Base-by-base conservation (phyloP, 2,888 invertebrate species). In the Blomia tropicalis region DNA sequence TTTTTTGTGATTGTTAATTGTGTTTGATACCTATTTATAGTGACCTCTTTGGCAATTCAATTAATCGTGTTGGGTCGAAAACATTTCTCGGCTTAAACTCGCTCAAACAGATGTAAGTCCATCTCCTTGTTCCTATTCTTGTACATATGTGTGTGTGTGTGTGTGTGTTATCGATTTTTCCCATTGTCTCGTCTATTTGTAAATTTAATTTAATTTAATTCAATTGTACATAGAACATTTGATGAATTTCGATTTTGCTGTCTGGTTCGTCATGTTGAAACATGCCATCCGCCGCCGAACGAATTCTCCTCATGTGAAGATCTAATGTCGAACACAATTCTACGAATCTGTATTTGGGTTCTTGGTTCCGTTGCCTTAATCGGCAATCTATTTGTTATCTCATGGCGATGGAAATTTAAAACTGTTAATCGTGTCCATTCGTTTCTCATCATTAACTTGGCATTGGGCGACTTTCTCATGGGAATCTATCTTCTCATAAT, bases 161-260 rank as follows among this genome's bases (percentile, higher is more conserved):
- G n/a, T n/a, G n/a, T n/a, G n/a, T n/a, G n/a, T n/a, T n/a, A n/a
- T n/a, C n/a, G n/a, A n/a, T n/a, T n/a, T n/a, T n/a, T n/a, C n/a
- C n/a, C n/a, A n/a, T n/a, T n/a, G n/a, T n/a, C n/a, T n/a, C n/a
- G n/a, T n/a, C n/a, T n/a, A n/a, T n/a, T n/a, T 11, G n/a, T 19
- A 14, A n/a, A 47, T 41, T 41, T 41, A 41, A 17, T 14, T 41
- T 41, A 14, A 41, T 41, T 14, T 41, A 17, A 17, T n/a, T 27
- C n/a, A 25, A 11, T 47, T 27, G 14, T 25, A 11, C 14, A 32
- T 27, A 74, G 74, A 47, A 67, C 70, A 54, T 73, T 74, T 0
- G 75, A 75, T 64, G 73, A 74, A 65, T 73, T 71, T 65, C 70
- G 72, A n/a, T 74, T 75, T 65, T 76, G 76, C 66, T 76, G 75